Evolutionary conservation across 2,797 vertebrate species (phyloP), one percentile per base, ranked within the genome.

Genomic region (Spizella passerina): DNA sequence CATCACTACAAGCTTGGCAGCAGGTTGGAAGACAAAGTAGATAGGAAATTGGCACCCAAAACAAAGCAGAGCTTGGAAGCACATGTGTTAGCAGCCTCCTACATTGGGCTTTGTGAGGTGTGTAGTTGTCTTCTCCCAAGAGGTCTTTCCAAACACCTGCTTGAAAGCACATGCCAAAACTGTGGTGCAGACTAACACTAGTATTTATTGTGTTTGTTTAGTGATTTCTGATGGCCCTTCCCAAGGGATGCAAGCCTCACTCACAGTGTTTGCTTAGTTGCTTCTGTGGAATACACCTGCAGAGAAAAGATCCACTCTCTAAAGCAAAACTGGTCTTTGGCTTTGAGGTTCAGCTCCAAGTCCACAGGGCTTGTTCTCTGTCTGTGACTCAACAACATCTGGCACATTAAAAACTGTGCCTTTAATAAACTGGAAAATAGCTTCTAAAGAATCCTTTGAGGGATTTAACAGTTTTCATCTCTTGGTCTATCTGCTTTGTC

Each of bases 131-230:
- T 63, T 68, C 52, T 88, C 84, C 59, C 81, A 76, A n/a, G 85
- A 61, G 87, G 16, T 32, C 41, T 82, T 88, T 73, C 36, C 56
- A 82, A 96, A 72, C 83, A 93, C 61, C 90, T 90, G 89, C 79
- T 85, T 75, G 24, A 60, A 78, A 75, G 16, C 13, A 18, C 6
- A 29, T 65, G 68, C 88, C 83, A 90, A 46, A 90, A 87, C 41
- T 13, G 18, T 19, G 22, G 29, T 50, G 43, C 61, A 92, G 66
- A 49, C 43, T 55, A 72, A 27, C 39, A 14, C 12, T 21, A 10
- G 55, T 47, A 43, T 86, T 90, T 82, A 61, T 82, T 36, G n/a
- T 59, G 14, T 65, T 43, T 89, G 4, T 69, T 60, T 52, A 65
- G 60, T 66, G n/a, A 68, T 76, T 89, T 32, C 53, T 82, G 66